Evolutionary conservation across 2,888 invertebrate genomes (phyloP).

Genomic region (Chrysodeixis includens): DNA sequence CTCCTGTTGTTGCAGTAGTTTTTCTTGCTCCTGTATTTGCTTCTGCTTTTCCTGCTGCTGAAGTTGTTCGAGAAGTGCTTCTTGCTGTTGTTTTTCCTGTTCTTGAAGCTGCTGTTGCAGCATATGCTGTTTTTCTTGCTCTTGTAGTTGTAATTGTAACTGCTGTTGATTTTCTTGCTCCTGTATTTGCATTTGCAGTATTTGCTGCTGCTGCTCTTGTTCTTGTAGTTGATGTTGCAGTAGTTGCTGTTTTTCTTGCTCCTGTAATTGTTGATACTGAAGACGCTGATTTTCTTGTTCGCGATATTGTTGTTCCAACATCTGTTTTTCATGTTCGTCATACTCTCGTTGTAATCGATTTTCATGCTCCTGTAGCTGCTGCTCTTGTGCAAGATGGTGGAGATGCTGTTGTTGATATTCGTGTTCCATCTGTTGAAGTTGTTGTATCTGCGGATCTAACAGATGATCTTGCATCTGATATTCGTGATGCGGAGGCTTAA

Average conservation of each 20-base stretch:
- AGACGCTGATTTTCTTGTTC: not conserved
- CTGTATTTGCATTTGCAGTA: not conserved
- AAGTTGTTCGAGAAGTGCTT: not conserved
- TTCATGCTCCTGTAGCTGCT: constrained; percentile 15
- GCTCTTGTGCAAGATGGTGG: not conserved
- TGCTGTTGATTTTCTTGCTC: constrained; percentile 24
- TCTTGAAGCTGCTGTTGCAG: not conserved
- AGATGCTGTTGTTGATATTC: not conserved
- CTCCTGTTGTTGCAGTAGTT: not conserved
- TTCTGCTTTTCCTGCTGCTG: constrained; percentile 5
- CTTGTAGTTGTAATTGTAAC: not conserved
- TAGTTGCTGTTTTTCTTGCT: constrained; percentile 22
- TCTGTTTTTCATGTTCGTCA: not conserved
- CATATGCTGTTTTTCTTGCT: not conserved
- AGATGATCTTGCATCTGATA: not conserved
- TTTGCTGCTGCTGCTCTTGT: not conserved
- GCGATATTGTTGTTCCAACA: not conserved
- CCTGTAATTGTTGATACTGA: constrained; percentile 15
- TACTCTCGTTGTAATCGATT: constrained; percentile 18
- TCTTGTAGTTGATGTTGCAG: constrained; percentile 22
- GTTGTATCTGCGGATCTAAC: not conserved
- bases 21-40: constrained; percentile 1
- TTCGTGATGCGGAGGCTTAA: constrained; percentile 14
- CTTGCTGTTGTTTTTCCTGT: constrained; percentile 8
- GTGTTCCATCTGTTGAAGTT: not conserved